Conservation (phyloP, 2,113 vertebrate species). For the Phainopepla nitens region DNA sequence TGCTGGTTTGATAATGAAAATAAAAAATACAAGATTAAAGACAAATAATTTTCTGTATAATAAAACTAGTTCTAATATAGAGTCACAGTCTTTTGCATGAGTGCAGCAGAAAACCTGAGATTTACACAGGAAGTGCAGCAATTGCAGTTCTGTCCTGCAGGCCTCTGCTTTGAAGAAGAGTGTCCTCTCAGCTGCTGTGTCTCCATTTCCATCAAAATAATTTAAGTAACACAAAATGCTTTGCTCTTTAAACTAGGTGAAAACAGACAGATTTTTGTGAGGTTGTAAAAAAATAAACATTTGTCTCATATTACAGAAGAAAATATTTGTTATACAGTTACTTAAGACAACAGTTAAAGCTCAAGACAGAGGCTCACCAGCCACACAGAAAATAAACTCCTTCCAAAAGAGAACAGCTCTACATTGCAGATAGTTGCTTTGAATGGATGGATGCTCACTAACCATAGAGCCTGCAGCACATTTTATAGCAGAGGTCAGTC, state of each 20-base stretch:
- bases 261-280: not conserved
- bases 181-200: not conserved
- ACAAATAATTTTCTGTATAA: not conserved
- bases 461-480: not conserved
- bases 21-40: not conserved
- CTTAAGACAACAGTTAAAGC: not conserved
- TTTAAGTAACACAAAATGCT: not conserved
- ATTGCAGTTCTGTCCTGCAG: not conserved
- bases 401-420: not conserved
- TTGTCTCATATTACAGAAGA: not conserved
- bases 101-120: conserved; percentile 12
- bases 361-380: not conserved
- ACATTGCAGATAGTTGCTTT: not conserved
- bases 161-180: not conserved
- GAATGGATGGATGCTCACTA: not conserved
- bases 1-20: not conserved
- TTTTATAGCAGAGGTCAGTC: not conserved
- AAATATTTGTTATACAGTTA: not conserved
- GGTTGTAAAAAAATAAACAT: not conserved
- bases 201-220: not conserved
- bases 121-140: not conserved
- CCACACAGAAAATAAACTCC: not conserved
- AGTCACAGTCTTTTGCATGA: not conserved
- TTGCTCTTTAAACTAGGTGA: not conserved
- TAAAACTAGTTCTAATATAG: not conserved